phyloP scores from a whole-genome alignment of 2,113 vertebrate species.

The sheep (Ovis aries) region ARS-UI_Ramb_v3.0 NC_056064.1:58905501-58906000 shows the following conservation, averaged over 20 bases:
- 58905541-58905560: background rate
- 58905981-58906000: background rate
- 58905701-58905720: rapidly evolving
- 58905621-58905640: background rate
- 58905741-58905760: background rate
- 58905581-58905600: background rate
- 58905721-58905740: background rate
- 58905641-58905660: background rate
- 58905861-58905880: background rate
- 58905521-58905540: background rate
- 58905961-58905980: background rate
- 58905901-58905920: background rate
- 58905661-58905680: rapidly evolving
- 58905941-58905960: background rate
- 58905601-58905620: background rate
- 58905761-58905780: background rate
- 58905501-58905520: background rate
- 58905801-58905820: background rate
- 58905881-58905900: background rate
- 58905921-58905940: background rate
- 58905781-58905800: background rate
- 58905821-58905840: background rate
- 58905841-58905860: background rate
- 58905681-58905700: rapidly evolving
- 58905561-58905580: background rate